Evolutionary conservation across 2,797 vertebrate genomes (phyloP), one percentile per base, ranked within the genome.

Genomic region (Novumbra hubbsi): DNA sequence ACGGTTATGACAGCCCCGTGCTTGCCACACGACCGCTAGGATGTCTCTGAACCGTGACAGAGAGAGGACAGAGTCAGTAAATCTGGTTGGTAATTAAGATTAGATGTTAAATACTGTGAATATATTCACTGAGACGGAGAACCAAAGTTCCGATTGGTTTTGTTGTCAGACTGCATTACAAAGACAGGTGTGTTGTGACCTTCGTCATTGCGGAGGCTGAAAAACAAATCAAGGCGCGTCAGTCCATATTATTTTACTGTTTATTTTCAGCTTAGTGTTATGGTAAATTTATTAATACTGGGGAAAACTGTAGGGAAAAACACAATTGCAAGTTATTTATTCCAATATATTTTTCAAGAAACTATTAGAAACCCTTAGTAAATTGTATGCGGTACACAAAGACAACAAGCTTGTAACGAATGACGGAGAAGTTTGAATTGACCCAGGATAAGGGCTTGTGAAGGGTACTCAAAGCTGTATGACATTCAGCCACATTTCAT

Each of bases 71-170:
- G 11, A 27, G 9, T 60, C 21, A 60, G 76, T 80, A 63, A 60
- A 81, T 72, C 71, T 62, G 77, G 66, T 74, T 75, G 70, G 87
- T 90, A 91, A 92, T 91, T 91, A 90, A 86, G 84, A 90, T 85
- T 82, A 79, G 77, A 75, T 63, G 80, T 70, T 49, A 62, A 83
- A 83, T 83, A 84, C 16, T 19, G 30, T 19, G 30, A 38, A 69
- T 86, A 84, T 86, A 89, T 83, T 81, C 80, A 55, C 72, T 73
- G 77, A 82, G 75, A 71, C 69, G 68, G 68, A n/a, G n/a, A n/a
- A n/a, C n/a, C 72, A 72, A 60, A 32, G 45, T 57, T 66, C 34
- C 38, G 41, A 63, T 64, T 64, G 63, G 79, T 41, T 49, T 64
- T 70, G 75, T 78, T 82, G 84, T 85, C 84, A 82, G 72, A 60